Base-by-base conservation (phyloP, 2,797 vertebrate species). In the Pangasius macronema region DNA sequence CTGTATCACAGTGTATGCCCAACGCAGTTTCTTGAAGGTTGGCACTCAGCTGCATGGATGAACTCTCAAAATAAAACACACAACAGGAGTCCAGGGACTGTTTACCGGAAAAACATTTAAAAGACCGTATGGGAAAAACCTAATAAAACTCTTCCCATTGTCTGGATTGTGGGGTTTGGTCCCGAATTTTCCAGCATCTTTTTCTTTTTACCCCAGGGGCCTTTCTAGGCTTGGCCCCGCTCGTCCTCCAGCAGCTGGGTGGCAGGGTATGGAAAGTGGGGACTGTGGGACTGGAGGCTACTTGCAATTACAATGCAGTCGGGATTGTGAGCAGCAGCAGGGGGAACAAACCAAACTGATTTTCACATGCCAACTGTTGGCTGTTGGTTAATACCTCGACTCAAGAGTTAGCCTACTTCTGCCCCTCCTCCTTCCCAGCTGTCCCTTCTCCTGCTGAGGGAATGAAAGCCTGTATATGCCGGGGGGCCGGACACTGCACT, bases 301-400 rank as follows among this genome's bases (percentile, higher is more conserved):
- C 83, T 88, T 81, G 82, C 82, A 91, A 75, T 75, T 61, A 88
- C 82, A 91, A 83, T 75, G 49, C 83, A 83, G 85, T 61, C 2
- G 55, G 33, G 81, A 88, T 51, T 88, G 81, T 84, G 86, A 27
- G 46, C 55, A 61, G 24, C 88, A 90, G 91, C 88, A 89, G 91
- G 92, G 91, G 91, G 89, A 91, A 63, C 55, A 39, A 87, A 90
- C 63, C 85, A 49, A 89, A 80, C 76, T 88, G 89, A 93, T 94
- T 95, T 95, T 93, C 95, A 95, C 93, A 95, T 96, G 94, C 91
- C 95, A 94, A 89, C 91, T 92, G 91, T 92, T 93, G 93, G 94
- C 94, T 93, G 91, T 93, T 89, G 94, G 92, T 91, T 94, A 92
- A 84, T 91, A 94, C 89, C 87, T 89, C 91, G 89, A 91, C 90